Evolutionary conservation across 2,113 vertebrate genomes (phyloP), one percentile per base, ranked within the genome.

Genomic region (Misgurnus mizolepis): DNA sequence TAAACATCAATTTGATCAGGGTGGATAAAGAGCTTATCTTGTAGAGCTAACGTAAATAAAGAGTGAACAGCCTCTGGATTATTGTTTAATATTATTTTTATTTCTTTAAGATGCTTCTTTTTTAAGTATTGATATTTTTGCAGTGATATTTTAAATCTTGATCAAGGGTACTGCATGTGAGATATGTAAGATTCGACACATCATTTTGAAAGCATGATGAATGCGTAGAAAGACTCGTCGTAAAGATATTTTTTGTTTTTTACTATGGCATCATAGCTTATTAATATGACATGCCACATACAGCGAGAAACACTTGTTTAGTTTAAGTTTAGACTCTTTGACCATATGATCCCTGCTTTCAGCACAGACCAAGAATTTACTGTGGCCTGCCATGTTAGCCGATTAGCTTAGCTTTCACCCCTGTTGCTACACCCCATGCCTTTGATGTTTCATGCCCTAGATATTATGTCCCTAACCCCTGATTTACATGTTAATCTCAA

Each of bases 331-430:
- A 77, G 12, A n/a, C 74, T 77, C 34, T 40, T 41, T 77, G 34
- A 55, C 75, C 75, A 66, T 12, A 76, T 67, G 47, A 77, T 67
- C 62, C 61, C 27, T 65, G 34, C 60, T 43, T 15, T 73, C 45
- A 67, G 41, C 79, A 80, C 40, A 45, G 34, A 34, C 78, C 41
- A 50, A 62, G 50, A 67, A 70, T 73, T 14, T 84, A 78, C 64
- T 73, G 68, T 71, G 40, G 49, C 64, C 58, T 67, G 22, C 76
- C 77, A 47, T 78, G 49, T 82, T 72, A 78, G 39, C 49, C 22
- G 60, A 68, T 82, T 78, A 78, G 76, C 5, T 5, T 65, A 79
- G 69, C 65, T 14, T 67, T 65, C 45, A 18, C 41, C 49, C 70
- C 47, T 64, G 15, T 76, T 75, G 70, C 73, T 41, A 74, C 66